Conservation (phyloP, 2,113 vertebrate genomes). For the Tupaia chinensis region DNA sequence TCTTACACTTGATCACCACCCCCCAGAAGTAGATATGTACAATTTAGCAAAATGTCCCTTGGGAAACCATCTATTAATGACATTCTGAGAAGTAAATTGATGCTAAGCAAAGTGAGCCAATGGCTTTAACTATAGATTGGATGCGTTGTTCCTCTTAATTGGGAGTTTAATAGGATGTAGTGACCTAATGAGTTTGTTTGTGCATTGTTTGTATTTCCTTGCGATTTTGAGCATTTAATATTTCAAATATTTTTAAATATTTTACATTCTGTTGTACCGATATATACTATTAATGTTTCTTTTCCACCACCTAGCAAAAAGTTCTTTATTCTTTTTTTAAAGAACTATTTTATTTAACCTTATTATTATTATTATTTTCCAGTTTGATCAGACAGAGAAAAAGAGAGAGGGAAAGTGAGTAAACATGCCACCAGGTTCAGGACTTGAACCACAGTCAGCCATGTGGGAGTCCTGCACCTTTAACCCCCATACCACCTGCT, state of each 20-base stretch:
- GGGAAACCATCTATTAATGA: not conserved
- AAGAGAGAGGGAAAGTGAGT: too few species aligned
- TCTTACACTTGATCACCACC: too few species aligned
- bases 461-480: too few species aligned
- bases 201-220: not conserved
- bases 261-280: not conserved
- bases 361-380: too few species aligned
- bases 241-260: not conserved
- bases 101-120: not conserved
- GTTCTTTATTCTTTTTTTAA: not conserved
- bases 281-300: not conserved
- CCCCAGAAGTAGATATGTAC: too few species aligned
- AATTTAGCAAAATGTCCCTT: not conserved
- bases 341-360: too few species aligned
- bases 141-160: accelerated
- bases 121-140: not conserved
- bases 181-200: not conserved
- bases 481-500: too few species aligned
- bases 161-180: not conserved
- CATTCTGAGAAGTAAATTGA: not conserved
- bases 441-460: too few species aligned
- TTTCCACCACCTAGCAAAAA: not conserved
- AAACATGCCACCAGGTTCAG: too few species aligned
- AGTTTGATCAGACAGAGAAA: too few species aligned
- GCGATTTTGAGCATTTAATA: constrained; percentile 1